Evolutionary conservation across 2,888 invertebrate species (phyloP), one percentile per base, ranked within the genome.

Genomic region (Junonia oenone): DNA sequence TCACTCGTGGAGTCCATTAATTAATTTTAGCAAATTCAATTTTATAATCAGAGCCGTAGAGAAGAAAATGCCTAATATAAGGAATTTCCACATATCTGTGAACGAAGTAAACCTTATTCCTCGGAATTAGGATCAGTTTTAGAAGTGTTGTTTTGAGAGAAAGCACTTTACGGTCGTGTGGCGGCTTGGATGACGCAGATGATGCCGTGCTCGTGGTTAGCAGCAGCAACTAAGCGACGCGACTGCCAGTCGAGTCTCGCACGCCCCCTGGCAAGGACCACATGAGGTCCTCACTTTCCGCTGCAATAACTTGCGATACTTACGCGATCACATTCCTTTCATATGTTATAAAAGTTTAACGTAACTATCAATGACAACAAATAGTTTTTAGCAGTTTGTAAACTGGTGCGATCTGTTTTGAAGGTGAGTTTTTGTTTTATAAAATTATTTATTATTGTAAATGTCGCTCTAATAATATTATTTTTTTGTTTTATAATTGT

Each of bases 121-220:
- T 52, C 55, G 62, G 75, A 29, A 60, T 67, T 81, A 84, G 63
- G 69, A 72, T 62, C 58, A 64, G 66, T 76, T 82, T 80, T 81
- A 61, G 73, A 58, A 55, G 57, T 52, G 56, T 53, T 52, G 63
- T 54, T 62, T 54, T 64, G 81, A 86, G 88, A 89, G 89, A 90
- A 90, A 90, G 89, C 84, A 87, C 88, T 84, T 87, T 88, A 83
- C 81, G 84, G 81, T 81, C 75, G 81, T 82, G 78, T 73, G 80
- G 57, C 67, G 71, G 73, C 71, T 72, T 72, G 81, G 76, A 83
- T 88, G 89, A 90, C 89, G 89, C 82, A 90, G 88, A 83, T 82
- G 83, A 76, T 77, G 76, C 73, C 72, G 73, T 66, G 62, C 67
- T 64, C 69, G 65, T 64, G 67, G 64, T 66, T 69, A 71, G 71